These are phyloP conservation scores for Gambusia yucatana DNA, from an alignment of 2,797 vertebrate species.

Conservation along the genomic window DNA sequence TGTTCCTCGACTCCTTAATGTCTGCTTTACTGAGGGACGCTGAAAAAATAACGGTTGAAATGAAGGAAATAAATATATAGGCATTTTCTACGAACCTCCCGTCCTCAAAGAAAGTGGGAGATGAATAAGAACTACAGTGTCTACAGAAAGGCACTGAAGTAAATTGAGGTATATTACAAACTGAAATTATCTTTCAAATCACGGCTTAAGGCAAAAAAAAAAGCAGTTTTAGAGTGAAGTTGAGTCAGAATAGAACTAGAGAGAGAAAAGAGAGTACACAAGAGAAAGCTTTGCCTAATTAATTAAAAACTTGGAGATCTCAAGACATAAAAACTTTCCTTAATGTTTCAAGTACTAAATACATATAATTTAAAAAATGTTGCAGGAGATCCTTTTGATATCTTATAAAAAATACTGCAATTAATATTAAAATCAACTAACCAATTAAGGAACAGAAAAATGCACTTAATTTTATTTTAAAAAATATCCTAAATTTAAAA, in stretches of 20 bases:
- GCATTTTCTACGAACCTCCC: slow-evolving; percentile 52
- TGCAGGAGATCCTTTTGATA: slow-evolving; percentile 28
- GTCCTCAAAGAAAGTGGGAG: slow-evolving; percentile 55
- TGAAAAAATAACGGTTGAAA: slow-evolving; percentile 50
- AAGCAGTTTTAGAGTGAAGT: slow-evolving; percentile 67
- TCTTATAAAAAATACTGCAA: slow-evolving; percentile 26
- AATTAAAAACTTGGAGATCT: slow-evolving; percentile 72
- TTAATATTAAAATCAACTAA: slow-evolving; percentile 45
- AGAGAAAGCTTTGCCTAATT: slow-evolving; percentile 65
- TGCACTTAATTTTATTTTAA: not conserved
- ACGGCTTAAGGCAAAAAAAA: slow-evolving; percentile 88
- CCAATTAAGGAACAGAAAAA: slow-evolving; percentile 17
- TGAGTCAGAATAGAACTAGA: slow-evolving; percentile 58
- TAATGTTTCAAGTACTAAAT: slow-evolving; percentile 45
- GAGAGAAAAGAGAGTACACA: slow-evolving; percentile 74
- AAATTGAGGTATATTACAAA: slow-evolving; percentile 90
- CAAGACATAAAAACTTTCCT: slow-evolving; percentile 46
- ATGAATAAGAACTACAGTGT: slow-evolving; percentile 39
- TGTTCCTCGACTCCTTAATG: slow-evolving; percentile 61
- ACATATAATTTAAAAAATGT: slow-evolving; percentile 31
- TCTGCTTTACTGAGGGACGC: slow-evolving; percentile 57
- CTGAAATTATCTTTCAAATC: slow-evolving; percentile 90
- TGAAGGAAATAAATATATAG: slow-evolving; percentile 40
- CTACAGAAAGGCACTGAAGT: slow-evolving; percentile 81
- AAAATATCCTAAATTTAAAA: not conserved